Evolutionary conservation across 2,888 invertebrate species (phyloP).

Genomic region (Lingula anatina): DNA sequence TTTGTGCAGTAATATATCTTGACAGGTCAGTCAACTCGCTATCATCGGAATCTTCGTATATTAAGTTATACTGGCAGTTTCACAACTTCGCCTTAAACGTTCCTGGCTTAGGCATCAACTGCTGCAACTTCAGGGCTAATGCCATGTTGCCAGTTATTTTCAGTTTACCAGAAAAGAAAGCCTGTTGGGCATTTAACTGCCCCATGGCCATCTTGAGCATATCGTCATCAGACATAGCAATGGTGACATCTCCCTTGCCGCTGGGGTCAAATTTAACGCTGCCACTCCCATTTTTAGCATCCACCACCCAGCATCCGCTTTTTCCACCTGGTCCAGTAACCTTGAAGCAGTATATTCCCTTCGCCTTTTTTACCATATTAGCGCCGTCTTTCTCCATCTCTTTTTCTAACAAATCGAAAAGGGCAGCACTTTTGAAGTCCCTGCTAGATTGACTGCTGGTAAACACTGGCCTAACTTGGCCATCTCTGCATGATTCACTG

Average conservation of each 20-base stretch:
- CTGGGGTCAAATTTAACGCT: slow-evolving; percentile 73
- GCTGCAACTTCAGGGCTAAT: slow-evolving; percentile 80
- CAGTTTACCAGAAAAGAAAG: slow-evolving; percentile 72
- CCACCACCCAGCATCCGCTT: slow-evolving; percentile 86
- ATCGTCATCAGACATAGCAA: slow-evolving; percentile 83
- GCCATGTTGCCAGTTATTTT: slow-evolving; percentile 97
- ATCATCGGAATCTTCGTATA: too few species aligned
- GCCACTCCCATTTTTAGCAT: slow-evolving; percentile 86
- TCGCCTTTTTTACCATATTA: slow-evolving; percentile 46
- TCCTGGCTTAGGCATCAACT: slow-evolving; percentile 36
- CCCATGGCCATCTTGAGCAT: slow-evolving; percentile 83
- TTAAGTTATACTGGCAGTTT: too few species aligned
- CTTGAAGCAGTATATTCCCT: slow-evolving; percentile 85
- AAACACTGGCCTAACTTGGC: too few species aligned
- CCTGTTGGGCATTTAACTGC: slow-evolving; percentile 82
- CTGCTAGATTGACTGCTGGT: too few species aligned
- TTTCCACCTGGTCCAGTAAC: slow-evolving; percentile 76
- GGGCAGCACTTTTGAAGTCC: too few species aligned
- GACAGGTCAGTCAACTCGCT: too few species aligned
- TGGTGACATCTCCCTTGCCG: slow-evolving; percentile 80
- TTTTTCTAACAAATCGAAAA: too few species aligned
- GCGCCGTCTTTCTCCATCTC: slow-evolving; percentile 52
- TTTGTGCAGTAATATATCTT: too few species aligned
- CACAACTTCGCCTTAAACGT: too few species aligned
- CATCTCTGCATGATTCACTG: too few species aligned